Base-by-base conservation (phyloP, 1,140 invertebrate genomes). In the Hypothenemus hampei region DNA sequence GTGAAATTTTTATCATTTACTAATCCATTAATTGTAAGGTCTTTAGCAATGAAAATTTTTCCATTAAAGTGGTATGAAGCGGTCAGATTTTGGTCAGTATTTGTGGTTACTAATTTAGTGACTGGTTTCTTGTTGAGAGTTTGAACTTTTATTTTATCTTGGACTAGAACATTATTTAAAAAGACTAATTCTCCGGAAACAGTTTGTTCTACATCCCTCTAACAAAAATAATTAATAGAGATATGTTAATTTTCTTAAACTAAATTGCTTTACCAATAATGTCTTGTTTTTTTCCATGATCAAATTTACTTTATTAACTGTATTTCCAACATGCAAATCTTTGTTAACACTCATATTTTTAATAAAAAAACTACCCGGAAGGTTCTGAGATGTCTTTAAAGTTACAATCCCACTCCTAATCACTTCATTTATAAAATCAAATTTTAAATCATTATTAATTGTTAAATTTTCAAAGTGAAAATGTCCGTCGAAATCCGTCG, bases 181-280 rank as follows among this genome's bases (percentile, higher is more conserved):
- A 76, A 75, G 15, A 64, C 40, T 5, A 73, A 54, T 20, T 66
- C 56, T 4, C 59, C 55, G 8, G 20, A 20, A 22, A 71, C 60
- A 19, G 57, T 33, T 60, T 71, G 67, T 16, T 61, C 58, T 18
- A 40, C 26, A 18, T 65, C 50, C 5, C 21, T 50, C 63, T 67
- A 48, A 37, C n/a, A n/a, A n/a, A n/a, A 61, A 65, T 35, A 18
- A 18, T 60, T 19, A 48, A 23, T 41, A 18, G 40, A 46, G 13
- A 20, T 19, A 2, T 24, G 7, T 16, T 26, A 20, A 2, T 39
- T 23, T 3, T 52, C 40, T 29, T 31, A 23, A 15, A 53, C 36
- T 3, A 52, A 26, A 26, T 22, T 24, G 18, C 40, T 47, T 59
- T 58, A 69, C 67, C 65, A 67, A 29, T 16, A 68, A 23, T 1